A percentile compares a stretch with the other conserved stretches of the same genome.
Conservation (phyloP, 2,113 vertebrate species). For the Pycnonotus jocosus region DNA sequence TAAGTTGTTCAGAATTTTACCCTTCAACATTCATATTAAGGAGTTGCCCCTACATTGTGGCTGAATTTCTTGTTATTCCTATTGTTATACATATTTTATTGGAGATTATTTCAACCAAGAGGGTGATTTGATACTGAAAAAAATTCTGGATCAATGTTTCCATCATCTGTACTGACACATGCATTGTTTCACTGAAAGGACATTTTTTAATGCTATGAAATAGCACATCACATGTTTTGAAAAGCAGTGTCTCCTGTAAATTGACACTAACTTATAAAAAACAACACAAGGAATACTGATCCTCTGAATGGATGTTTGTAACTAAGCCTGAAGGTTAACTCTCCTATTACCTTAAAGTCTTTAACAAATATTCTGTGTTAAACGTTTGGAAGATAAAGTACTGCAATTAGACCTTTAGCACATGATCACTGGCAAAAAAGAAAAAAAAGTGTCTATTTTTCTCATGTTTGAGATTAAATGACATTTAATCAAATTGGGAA, state of each 20-base stretch:
- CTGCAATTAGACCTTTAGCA: neutral
- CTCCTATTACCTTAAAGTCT: neutral
- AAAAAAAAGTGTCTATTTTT: neutral
- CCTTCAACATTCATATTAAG: neutral
- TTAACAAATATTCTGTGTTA: neutral
- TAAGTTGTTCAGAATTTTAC: neutral
- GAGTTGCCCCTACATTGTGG: neutral
- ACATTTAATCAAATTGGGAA: neutral
- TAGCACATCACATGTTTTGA: neutral
- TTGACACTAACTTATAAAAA: neutral
- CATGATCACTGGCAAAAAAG: neutral
- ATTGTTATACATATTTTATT: neutral
- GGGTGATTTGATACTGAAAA: neutral
- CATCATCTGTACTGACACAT: neutral
- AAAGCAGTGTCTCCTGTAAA: neutral
- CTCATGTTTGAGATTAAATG: neutral
- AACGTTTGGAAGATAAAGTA: neutral
- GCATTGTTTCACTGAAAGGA: neutral
- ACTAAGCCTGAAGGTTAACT: neutral
- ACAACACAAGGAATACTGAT: neutral
- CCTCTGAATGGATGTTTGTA: neutral
- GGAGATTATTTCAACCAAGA: neutral
- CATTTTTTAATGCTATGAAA: neutral
- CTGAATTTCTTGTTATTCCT: neutral
- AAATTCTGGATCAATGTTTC: neutral